Percentiles rank a stretch among this genome's conserved stretches.
Evolutionary conservation across 2,797 vertebrate genomes (phyloP).

Genomic region (Heliangelus exortis): DNA sequence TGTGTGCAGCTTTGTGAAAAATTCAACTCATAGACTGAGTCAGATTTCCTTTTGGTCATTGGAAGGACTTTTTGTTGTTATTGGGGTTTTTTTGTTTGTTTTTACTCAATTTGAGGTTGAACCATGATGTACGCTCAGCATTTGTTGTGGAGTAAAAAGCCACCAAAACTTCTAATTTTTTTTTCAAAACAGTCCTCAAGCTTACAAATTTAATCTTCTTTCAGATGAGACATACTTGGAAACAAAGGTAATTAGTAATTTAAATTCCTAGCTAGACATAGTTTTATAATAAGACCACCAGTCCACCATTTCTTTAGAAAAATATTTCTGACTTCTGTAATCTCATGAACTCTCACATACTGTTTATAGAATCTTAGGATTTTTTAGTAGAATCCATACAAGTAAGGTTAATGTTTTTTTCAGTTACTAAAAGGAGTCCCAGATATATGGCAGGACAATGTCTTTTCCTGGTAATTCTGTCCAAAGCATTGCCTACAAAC

Average conservation of each 20-base stretch:
- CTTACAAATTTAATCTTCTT: background rate
- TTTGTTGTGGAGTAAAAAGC: background rate
- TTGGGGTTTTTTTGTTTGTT: background rate
- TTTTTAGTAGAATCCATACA: background rate
- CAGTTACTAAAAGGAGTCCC: background rate
- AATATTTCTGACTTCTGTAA: background rate
- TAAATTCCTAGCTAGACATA: background rate
- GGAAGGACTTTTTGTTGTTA: background rate
- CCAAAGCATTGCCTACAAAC: background rate
- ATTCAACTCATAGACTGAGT: background rate
- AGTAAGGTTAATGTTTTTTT: background rate
- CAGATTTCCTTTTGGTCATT: background rate
- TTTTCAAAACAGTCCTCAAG: background rate
- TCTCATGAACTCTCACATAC: background rate
- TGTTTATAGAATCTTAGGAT: background rate
- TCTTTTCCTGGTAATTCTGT: background rate
- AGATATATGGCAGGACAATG: rapidly evolving
- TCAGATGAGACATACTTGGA: background rate
- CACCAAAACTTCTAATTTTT: background rate
- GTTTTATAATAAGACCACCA: background rate
- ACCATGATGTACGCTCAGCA: background rate
- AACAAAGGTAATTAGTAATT: background rate
- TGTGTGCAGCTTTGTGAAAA: background rate
- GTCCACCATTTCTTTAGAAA: background rate
- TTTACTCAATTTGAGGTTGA: background rate